These are phyloP conservation scores for Dendrocopos noguchii DNA, from an alignment of 2,113 vertebrate species.

Conservation along the genomic window DNA sequence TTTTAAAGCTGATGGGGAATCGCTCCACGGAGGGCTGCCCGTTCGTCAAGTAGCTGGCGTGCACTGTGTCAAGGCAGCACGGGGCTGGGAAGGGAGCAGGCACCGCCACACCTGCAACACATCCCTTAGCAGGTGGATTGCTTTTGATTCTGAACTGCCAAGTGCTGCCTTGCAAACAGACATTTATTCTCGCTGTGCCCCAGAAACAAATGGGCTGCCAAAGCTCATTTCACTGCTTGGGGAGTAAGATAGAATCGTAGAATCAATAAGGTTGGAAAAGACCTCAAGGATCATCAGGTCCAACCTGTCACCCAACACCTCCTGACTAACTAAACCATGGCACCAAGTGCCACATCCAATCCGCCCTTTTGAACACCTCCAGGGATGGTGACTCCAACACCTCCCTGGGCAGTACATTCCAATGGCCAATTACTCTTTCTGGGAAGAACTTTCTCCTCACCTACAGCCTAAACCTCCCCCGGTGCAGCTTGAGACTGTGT, in stretches of 20 bases:
- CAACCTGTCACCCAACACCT: no score
- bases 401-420: no score
- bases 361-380: no score
- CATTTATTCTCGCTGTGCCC: neutral
- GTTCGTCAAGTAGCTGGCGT: slow-evolving; percentile 92
- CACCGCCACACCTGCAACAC: neutral
- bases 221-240: neutral
- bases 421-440: no score
- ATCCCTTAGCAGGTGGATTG: neutral
- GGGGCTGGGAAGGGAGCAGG: neutral
- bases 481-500: no score
- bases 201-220: neutral
- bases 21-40: slow-evolving; percentile 92
- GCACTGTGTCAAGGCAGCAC: slow-evolving; percentile 64
- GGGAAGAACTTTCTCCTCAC: no score
- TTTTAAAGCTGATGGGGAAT: slow-evolving; percentile 99
- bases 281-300: no score
- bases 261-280: no score
- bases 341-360: no score
- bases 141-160: neutral
- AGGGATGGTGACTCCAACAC: no score
- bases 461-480: no score
- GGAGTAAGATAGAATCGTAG: neutral
- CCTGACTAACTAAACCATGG: no score
- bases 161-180: neutral